These are phyloP conservation scores for Channa maculata DNA, from an alignment of 2,113 vertebrate species.

Conservation along the genomic window DNA sequence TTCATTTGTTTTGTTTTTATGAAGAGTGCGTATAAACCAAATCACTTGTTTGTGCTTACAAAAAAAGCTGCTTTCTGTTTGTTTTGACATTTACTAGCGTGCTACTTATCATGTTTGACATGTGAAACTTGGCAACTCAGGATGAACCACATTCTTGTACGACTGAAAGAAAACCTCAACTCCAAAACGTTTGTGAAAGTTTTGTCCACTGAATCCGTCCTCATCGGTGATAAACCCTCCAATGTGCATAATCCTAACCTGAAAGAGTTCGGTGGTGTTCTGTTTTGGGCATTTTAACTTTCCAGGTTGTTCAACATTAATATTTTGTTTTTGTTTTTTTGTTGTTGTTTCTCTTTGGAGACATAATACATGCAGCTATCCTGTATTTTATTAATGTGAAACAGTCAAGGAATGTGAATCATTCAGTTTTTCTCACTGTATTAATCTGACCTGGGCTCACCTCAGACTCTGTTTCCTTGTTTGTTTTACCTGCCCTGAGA, in stretches of 20 bases:
- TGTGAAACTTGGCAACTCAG: constrained; percentile 70
- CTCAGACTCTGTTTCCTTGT: constrained; percentile 29
- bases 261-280: constrained; percentile 24
- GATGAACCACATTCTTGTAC: constrained; percentile 49
- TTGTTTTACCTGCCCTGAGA: constrained; percentile 4
- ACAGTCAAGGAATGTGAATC: constrained; percentile 59
- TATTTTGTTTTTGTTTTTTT: no score
- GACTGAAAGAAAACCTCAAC: constrained; percentile 24
- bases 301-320: background rate
- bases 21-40: constrained; percentile 12
- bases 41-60: constrained; percentile 39
- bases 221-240: constrained; percentile 30
- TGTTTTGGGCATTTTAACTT: constrained; percentile 47
- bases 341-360: constrained; percentile 26
- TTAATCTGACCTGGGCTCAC: constrained; percentile 50
- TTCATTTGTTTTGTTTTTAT: background rate
- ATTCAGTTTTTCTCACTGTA: constrained; percentile 42
- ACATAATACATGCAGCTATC: constrained; percentile 52
- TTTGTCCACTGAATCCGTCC: constrained; percentile 60
- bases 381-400: constrained; percentile 73
- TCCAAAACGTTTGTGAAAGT: constrained; percentile 47
- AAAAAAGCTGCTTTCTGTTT: constrained; percentile 39
- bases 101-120: constrained; percentile 36
- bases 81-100: constrained; percentile 15
- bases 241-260: constrained; percentile 57